Conservation (phyloP, 2,113 vertebrate genomes). For the Macaca nemestrina region DNA sequence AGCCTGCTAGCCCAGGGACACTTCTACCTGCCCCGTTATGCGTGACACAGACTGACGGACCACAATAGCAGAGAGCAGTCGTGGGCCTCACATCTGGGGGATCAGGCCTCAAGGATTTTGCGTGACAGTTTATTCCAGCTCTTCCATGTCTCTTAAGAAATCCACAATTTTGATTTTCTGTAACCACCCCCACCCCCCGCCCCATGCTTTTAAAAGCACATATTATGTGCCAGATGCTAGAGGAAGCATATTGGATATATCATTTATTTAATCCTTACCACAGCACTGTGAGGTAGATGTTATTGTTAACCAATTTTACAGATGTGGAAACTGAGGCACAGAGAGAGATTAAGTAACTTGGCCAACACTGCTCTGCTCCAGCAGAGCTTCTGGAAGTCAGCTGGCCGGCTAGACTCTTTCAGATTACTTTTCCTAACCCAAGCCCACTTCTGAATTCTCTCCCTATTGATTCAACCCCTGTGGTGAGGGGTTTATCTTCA, state of each 20-base stretch:
- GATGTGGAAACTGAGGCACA: conserved; percentile 24
- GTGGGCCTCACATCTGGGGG: not conserved
- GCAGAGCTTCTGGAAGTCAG: conserved; percentile 4
- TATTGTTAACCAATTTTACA: not conserved
- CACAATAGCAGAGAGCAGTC: not conserved
- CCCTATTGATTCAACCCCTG: not conserved
- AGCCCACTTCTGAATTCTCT: not conserved
- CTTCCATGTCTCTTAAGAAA: conserved; percentile 7
- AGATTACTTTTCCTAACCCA: conserved; percentile 18
- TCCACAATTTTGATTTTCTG: not conserved
- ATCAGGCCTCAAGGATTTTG: not conserved
- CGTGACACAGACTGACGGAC: not conserved
- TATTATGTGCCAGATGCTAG: not conserved
- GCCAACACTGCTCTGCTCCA: not conserved
- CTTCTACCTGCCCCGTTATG: not conserved
- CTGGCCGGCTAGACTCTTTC: not conserved
- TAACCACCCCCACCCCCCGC: too few relatives aligned
- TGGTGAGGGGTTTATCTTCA: not conserved
- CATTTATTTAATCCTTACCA: not conserved
- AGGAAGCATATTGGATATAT: not conserved
- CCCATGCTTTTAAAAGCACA: not conserved
- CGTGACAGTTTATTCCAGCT: not conserved
- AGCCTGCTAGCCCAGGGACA: not conserved
- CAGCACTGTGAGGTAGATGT: not conserved
- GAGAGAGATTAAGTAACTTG: not conserved